Conservation (phyloP, 2,113 vertebrate genomes). For the Cathartes aura region DNA sequence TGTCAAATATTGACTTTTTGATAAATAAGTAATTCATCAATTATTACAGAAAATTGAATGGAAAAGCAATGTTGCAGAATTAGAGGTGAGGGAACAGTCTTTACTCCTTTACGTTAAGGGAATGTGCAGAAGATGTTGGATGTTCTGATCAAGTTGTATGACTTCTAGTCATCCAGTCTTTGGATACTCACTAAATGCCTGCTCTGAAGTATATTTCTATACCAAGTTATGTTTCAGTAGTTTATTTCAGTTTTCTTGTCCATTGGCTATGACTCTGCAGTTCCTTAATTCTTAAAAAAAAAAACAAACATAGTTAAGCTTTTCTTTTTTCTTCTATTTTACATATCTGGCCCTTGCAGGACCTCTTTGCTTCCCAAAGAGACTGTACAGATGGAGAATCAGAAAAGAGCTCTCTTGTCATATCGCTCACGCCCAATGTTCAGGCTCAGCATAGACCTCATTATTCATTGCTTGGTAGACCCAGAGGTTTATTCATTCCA, state of each 20-base stretch:
- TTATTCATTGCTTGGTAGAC: not conserved
- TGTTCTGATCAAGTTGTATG: not conserved
- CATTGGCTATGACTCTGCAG: not conserved
- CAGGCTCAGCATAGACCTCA: not conserved
- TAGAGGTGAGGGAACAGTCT: not conserved
- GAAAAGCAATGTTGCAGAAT: not conserved
- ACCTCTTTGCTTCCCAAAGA: not conserved
- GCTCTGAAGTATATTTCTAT: not conserved
- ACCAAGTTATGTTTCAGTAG: not conserved
- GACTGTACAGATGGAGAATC: not conserved
- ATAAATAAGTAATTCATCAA: not conserved
- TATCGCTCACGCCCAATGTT: accelerated
- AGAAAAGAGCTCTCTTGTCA: not conserved
- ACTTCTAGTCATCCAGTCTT: not conserved
- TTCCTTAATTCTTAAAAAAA: not conserved
- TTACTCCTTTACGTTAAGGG: not conserved
- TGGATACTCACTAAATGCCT: not conserved
- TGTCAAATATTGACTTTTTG: not conserved
- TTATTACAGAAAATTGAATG: not conserved
- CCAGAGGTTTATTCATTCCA: not conserved
- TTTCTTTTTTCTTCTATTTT: not conserved
- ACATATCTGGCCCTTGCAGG: not conserved
- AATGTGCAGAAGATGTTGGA: not conserved
- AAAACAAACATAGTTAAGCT: not conserved
- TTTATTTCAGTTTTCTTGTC: not conserved